Evolutionary conservation across 2,888 invertebrate species (phyloP).

Genomic region (Rhamphomyia laevipes): DNA sequence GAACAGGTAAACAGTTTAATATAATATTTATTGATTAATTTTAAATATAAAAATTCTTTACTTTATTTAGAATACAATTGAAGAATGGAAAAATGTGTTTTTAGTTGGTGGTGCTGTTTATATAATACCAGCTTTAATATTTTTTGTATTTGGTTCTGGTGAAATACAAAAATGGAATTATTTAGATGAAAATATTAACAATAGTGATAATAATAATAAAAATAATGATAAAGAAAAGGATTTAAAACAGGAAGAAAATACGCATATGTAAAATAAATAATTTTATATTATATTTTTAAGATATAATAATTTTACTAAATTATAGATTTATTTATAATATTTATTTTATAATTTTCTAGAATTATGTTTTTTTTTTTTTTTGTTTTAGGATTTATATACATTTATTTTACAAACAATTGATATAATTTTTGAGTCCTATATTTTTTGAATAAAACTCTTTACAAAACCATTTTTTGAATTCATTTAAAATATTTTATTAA

Average conservation of each 20-base stretch:
- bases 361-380: too few species aligned
- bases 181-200: conserved; percentile 25
- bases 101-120: conserved; percentile 59
- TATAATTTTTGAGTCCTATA: too few species aligned
- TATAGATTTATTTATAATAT: too few species aligned
- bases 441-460: too few species aligned
- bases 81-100: conserved; percentile 64
- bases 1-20: conserved; percentile 17
- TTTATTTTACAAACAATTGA: too few species aligned
- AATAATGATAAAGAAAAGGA: neutral
- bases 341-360: too few species aligned
- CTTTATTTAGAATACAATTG: conserved; percentile 61
- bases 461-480: too few species aligned
- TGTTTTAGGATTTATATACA: too few species aligned
- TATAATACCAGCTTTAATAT: conserved; percentile 54
- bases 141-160: conserved; percentile 58
- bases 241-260: neutral
- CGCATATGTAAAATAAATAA: too few species aligned
- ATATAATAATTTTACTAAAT: too few species aligned
- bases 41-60: neutral
- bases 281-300: too few species aligned
- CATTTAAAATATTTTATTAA: too few species aligned
- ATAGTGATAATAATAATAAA: conserved; percentile 20
- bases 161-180: conserved; percentile 61
- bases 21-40: neutral